These are phyloP conservation scores for Encarsia formosa DNA, from an alignment of 2,888 invertebrate species.

Conservation along the genomic window DNA sequence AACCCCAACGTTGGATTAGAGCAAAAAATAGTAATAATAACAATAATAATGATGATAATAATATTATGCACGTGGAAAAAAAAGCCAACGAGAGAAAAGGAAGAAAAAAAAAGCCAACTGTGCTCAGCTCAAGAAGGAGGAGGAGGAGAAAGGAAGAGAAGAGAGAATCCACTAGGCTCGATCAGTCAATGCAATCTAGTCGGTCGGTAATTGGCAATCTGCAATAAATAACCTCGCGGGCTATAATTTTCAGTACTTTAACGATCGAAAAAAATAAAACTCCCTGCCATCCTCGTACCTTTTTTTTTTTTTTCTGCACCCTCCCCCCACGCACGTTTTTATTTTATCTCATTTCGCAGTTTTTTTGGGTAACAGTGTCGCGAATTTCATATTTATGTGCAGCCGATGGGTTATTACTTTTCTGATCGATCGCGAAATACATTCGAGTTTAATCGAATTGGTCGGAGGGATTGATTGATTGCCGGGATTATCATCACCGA, in stretches of 20 bases:
- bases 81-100: neutral
- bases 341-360: neutral
- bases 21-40: neutral
- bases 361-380: neutral
- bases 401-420: too few species aligned
- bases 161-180: constrained; percentile 28
- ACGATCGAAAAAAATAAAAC: constrained; percentile 31
- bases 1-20: neutral
- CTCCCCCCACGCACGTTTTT: neutral
- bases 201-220: constrained; percentile 41
- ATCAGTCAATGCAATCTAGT: constrained; percentile 39
- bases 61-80: too few species aligned
- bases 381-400: too few species aligned
- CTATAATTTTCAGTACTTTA: constrained; percentile 42
- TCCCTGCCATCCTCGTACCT: constrained; percentile 11
- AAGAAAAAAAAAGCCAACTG: neutral
- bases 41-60: neutral
- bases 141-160: constrained; percentile 18
- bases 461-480: too few species aligned
- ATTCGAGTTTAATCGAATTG: too few species aligned
- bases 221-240: constrained; percentile 38
- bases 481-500: too few species aligned
- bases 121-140: neutral
- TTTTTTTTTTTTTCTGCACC: constrained; percentile 3
- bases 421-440: too few species aligned